Base-by-base conservation (phyloP, 2,888 invertebrate species). In the Rhorus exstirpatorius region DNA sequence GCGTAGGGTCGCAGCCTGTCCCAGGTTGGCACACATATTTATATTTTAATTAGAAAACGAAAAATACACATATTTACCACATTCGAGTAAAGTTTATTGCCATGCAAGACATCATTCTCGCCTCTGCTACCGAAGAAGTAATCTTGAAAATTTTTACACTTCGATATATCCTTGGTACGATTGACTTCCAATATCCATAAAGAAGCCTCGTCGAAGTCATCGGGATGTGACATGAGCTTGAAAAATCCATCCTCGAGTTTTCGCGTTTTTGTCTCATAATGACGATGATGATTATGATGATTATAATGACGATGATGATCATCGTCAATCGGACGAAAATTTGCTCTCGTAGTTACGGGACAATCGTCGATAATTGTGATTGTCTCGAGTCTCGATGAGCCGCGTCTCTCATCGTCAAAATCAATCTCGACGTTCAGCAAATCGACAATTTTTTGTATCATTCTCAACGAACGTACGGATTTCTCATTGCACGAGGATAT, bases 101-200 rank as follows among this genome's bases (percentile, higher is more conserved):
- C 71, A 14, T 80, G 60, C 0, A 81, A 19, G 8, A 65, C 49
- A 3, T 75, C 76, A 1, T 80, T 26, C 0, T 61, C 78, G 17
- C 84, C 87, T 10, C 65, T 76, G 53, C 86, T 88, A 24, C 89
- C 89, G n/a, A 87, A 88, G 65, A 84, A 87, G 26, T 87, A 88
- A 0, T 86, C 83, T 44, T 82, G 77, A 3, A 83, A 84, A 14
- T 87, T 79, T 49, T 68, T 75, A 75, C 89, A 89, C 61, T 81
- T 85, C 3, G 76, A 51, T n/a, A 89, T 77, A 24, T 89, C 84
- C 19, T 84, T 84, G 4, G 82, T 78, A 63, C 86, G 88, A 12
- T 74, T 79, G 1, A 89, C 85, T 41, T 88, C 85, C 24, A 86
- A 46, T 17, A 86, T 21, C 49, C 85, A 82, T 0, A 79, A 84